phyloP scores from a whole-genome alignment of 2,113 vertebrate genomes.

The Aldabrachelys gigantea region DNA sequence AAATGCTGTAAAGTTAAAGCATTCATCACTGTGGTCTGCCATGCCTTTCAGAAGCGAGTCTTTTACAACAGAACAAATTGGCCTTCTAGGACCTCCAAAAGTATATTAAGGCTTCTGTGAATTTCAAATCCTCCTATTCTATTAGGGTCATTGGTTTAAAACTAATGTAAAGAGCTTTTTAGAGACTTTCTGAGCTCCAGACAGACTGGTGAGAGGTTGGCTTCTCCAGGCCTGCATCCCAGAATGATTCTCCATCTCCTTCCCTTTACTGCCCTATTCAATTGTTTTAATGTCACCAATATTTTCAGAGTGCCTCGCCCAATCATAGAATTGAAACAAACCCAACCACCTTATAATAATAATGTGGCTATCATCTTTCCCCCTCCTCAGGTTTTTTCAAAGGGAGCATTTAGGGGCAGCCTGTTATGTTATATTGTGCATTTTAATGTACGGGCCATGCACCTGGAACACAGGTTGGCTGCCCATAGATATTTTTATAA shows the following conservation, averaged over 20 bases:
- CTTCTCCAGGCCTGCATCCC: background rate
- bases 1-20: slow-evolving; percentile 54
- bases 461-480: slow-evolving; percentile 48
- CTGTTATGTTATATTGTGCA: background rate
- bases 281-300: slow-evolving; percentile 39
- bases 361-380: slow-evolving; percentile 46
- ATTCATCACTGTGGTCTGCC: slow-evolving; percentile 38
- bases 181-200: slow-evolving; percentile 52
- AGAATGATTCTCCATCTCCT: background rate
- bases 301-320: slow-evolving; percentile 45
- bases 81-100: background rate
- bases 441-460: slow-evolving; percentile 56
- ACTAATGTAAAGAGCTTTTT: slow-evolving; percentile 51
- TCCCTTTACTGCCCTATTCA: slow-evolving; percentile 28
- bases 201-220: slow-evolving; percentile 19
- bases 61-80: slow-evolving; percentile 7
- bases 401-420: slow-evolving; percentile 13
- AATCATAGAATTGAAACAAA: slow-evolving; percentile 29
- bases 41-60: slow-evolving; percentile 37
- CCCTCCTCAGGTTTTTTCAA: slow-evolving; percentile 18
- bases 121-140: slow-evolving; percentile 46
- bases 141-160: slow-evolving; percentile 50
- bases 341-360: slow-evolving; percentile 28
- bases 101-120: slow-evolving; percentile 36
- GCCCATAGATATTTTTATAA: slow-evolving; percentile 12